These are phyloP conservation scores for Lithobates pipiens DNA, from an alignment of 2,797 vertebrate genomes.

Conservation along the genomic window DNA sequence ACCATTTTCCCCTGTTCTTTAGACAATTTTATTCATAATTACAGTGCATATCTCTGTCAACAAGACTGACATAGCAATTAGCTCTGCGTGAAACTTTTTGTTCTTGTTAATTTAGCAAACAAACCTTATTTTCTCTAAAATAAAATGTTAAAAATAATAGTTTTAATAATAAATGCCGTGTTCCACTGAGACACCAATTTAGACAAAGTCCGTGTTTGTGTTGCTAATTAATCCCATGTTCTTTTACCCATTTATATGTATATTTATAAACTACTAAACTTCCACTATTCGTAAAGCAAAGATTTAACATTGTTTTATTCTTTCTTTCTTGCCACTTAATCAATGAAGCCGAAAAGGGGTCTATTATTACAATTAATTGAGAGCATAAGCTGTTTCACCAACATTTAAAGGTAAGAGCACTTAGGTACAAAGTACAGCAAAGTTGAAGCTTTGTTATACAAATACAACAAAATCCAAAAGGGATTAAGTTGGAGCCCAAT, in stretches of 20 bases:
- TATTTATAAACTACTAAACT: constrained; percentile 59
- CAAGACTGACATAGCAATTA: background rate
- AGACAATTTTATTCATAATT: background rate
- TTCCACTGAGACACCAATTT: constrained; percentile 65
- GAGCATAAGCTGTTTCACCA: constrained; percentile 76
- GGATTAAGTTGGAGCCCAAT: constrained; percentile 77
- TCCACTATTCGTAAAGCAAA: constrained; percentile 61
- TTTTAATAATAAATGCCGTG: constrained; percentile 56
- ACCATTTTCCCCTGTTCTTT: background rate
- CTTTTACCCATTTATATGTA: constrained; percentile 68
- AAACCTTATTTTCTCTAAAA: constrained; percentile 11
- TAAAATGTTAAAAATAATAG: constrained; percentile 25
- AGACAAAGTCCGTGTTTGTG: constrained; percentile 64
- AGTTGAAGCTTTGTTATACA: constrained; percentile 67
- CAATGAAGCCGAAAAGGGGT: constrained; percentile 70
- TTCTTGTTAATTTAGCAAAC: constrained; percentile 7
- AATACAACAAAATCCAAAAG: constrained; percentile 70
- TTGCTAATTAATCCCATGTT: constrained; percentile 72
- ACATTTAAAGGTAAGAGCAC: constrained; percentile 63
- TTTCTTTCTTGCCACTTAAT: constrained; percentile 72
- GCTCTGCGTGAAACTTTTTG: background rate
- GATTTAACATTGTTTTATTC: constrained; percentile 59
- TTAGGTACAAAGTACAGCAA: constrained; percentile 71
- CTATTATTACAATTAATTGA: constrained; percentile 85
- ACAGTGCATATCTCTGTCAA: background rate